Evolutionary conservation across 2,888 invertebrate genomes (phyloP), one percentile per base, ranked within the genome.

Genomic region (Opisthograptis luteolata): DNA sequence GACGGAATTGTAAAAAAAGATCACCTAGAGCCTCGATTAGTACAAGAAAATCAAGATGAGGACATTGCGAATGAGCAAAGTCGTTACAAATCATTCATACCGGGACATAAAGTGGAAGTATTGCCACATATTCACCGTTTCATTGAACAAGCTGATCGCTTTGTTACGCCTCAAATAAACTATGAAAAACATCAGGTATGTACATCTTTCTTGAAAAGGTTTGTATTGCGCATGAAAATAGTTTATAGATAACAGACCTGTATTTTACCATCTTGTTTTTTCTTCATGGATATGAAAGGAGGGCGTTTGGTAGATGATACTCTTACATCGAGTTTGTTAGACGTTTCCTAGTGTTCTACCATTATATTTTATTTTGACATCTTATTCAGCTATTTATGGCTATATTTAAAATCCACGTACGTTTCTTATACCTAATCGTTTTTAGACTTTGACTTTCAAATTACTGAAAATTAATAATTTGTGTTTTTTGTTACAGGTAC

Each of bases 1-100:
- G 20, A 52, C 22, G 37, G 43, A 8, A 19, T 15, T 9, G 8
- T 14, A 19, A 35, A 36, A 12, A 64, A 64, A 43, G 15, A 60
- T 2, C 55, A 72, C 39, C 54, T 79, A 17, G 77, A 79, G 31
- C 78, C 79, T 2, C 58, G 50, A 9, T 40, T 56, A 8, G 28
- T 56, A 8, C 24, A 48, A 14, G 45, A 28, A 13, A 32, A 36
- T 6, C 46, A 43, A 0, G 2, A 13, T n/a, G 17, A 17, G 1
- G 35, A 45, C 4, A 9, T n/a, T n/a, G n/a, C n/a, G n/a, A n/a
- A n/a, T n/a, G n/a, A 44, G 7, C 48, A 49, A 9, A 55, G 32
- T 2, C 37, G 32, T 2, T 36, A 44, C 4, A 64, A 60, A 19
- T 64, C 67, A 6, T 70, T 61, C 30, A 49, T 66, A 1, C 52